A percentile compares a stretch with the other conserved stretches of the same genome.
Evolutionary conservation across 2,888 invertebrate genomes (phyloP).

Genomic region (Noctua comes): DNA sequence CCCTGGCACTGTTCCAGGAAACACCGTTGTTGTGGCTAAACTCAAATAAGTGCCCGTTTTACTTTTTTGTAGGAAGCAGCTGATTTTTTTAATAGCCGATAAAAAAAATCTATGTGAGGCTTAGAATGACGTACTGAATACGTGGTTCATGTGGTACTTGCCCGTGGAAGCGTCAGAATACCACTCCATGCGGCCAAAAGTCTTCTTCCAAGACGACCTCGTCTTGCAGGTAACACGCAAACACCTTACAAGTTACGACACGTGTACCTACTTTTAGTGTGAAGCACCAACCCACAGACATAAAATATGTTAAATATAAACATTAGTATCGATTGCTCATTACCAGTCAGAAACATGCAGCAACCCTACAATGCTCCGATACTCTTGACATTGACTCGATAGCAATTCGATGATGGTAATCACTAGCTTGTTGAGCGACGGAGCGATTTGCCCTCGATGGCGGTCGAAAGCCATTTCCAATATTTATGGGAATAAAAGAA

Average conservation of each 20-base stretch:
- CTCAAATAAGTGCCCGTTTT: neutral
- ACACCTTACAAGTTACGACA: too few relatives aligned
- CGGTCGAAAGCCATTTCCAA: constrained; percentile 20
- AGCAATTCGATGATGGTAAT: constrained; percentile 55
- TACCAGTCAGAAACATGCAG: neutral
- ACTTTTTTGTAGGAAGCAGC: neutral
- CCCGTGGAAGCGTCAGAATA: too few relatives aligned
- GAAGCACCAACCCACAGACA: too few relatives aligned
- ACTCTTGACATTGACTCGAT: constrained; percentile 64
- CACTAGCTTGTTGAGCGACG: constrained; percentile 35
- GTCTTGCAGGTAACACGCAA: too few relatives aligned
- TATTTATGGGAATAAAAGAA: constrained; percentile 10
- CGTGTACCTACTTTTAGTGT: too few relatives aligned
- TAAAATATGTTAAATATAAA: neutral
- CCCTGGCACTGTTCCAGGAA: neutral
- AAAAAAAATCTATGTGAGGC: too few relatives aligned
- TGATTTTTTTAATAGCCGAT: too few relatives aligned
- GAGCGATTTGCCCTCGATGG: constrained; percentile 29
- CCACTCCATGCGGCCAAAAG: too few relatives aligned
- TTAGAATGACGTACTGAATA: too few relatives aligned
- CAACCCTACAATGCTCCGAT: constrained; percentile 53
- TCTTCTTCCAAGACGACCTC: too few relatives aligned
- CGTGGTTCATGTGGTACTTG: too few relatives aligned
- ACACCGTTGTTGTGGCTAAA: neutral
- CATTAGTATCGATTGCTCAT: neutral